Conservation (phyloP, 2,113 vertebrate species). For the Phainopepla nitens region DNA sequence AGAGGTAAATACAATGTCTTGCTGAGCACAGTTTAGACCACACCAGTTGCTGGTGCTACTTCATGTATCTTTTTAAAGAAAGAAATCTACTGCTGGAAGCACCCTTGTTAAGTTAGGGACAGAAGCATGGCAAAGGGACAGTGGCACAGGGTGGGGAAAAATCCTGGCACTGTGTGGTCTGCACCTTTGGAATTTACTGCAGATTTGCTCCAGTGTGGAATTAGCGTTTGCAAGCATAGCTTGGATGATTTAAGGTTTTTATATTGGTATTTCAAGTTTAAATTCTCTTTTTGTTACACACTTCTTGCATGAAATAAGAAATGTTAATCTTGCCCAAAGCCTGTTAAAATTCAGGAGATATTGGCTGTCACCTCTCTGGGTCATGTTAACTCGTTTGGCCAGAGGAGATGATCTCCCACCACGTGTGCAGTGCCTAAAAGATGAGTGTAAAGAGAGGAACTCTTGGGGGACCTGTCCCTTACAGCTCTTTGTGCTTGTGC, state of each 20-base stretch:
- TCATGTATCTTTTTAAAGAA: neutral
- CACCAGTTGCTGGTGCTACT: neutral
- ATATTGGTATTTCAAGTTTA: neutral
- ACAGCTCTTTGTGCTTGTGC: neutral
- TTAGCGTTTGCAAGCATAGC: neutral
- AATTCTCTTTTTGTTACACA: neutral
- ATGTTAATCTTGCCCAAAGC: neutral
- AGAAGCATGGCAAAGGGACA: neutral
- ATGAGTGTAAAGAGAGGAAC: neutral
- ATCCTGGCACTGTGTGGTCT: neutral
- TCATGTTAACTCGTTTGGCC: neutral
- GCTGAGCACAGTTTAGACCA: constrained; percentile 25
- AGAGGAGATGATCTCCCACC: neutral
- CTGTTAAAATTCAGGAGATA: neutral
- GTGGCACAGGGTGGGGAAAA: neutral
- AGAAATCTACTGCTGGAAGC: neutral
- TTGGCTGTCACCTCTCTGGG: neutral
- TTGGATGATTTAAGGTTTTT: neutral
- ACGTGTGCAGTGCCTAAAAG: neutral
- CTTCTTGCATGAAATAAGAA: neutral
- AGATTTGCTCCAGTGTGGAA: neutral
- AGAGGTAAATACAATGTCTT: constrained; percentile 28
- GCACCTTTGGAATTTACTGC: neutral
- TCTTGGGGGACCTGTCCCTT: neutral
- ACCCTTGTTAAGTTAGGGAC: neutral